These are phyloP conservation scores for Cheilosia vernalis DNA, from an alignment of 2,888 invertebrate genomes.

Conservation along the genomic window DNA sequence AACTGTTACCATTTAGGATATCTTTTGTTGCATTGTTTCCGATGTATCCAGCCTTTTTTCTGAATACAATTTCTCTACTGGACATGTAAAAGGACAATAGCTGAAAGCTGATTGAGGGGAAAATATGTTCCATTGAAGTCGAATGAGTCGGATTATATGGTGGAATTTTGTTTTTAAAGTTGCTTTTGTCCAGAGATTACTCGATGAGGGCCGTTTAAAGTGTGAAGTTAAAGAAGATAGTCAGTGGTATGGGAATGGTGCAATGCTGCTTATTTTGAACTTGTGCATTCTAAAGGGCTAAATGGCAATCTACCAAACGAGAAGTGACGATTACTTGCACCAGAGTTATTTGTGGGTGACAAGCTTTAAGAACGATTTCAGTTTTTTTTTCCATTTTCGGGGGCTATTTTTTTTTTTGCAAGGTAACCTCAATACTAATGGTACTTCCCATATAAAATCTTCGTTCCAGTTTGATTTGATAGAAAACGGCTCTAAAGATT, in stretches of 20 bases:
- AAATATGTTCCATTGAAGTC: conserved; percentile 42
- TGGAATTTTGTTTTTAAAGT: conserved; percentile 19
- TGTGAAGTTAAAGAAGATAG: background rate
- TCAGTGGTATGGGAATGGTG: background rate
- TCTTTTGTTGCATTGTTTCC: conserved; percentile 72
- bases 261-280: no score
- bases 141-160: conserved; percentile 19
- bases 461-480: no score
- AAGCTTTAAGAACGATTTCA: no score
- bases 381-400: no score
- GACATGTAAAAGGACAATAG: conserved; percentile 57
- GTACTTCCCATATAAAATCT: no score
- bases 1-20: conserved; percentile 70
- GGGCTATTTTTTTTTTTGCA: no score
- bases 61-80: conserved; percentile 30
- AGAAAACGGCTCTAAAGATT: no score
- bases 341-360: no score
- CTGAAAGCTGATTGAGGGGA: conserved; percentile 55
- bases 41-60: conserved; percentile 39
- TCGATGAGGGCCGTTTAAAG: background rate
- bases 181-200: background rate
- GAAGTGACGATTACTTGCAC: no score
- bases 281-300: no score
- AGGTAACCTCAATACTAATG: no score
- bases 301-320: no score